Evolutionary conservation across 1,140 invertebrate genomes (phyloP).

Genomic region (Bombus impatiens): DNA sequence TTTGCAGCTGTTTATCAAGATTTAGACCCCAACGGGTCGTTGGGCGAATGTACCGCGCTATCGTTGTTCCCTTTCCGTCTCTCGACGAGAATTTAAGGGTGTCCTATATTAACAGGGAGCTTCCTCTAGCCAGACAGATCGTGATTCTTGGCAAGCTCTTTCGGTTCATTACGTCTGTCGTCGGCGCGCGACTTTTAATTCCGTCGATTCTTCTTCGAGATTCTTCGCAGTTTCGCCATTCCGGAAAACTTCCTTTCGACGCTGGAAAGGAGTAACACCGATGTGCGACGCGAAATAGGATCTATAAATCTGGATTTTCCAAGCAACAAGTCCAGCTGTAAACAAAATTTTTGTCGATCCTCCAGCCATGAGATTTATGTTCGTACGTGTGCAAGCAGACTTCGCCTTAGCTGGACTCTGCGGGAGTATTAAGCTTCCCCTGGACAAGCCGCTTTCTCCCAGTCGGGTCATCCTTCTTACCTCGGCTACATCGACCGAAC

Average conservation of each 20-base stretch:
- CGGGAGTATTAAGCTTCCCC: slow-evolving; percentile 39
- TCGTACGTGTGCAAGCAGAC: neutral
- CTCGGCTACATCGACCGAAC: neutral
- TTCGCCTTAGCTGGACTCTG: neutral
- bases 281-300: too few species aligned
- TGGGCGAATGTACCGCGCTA: slow-evolving; percentile 23
- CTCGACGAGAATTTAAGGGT: slow-evolving; percentile 42
- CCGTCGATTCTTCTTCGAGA: neutral
- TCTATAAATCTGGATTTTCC: neutral
- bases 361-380: slow-evolving; percentile 35
- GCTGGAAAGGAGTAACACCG: neutral
- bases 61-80: neutral
- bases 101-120: slow-evolving; percentile 38
- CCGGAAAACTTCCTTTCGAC: neutral
- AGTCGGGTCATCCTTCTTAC: slow-evolving; percentile 40
- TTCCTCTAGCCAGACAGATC: neutral
- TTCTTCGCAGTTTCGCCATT: neutral
- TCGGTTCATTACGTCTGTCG: slow-evolving; percentile 42
- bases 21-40: slow-evolving; percentile 50
- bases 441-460: slow-evolving; percentile 32
- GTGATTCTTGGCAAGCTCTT: slow-evolving; percentile 30
- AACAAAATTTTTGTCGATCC: slow-evolving; percentile 30
- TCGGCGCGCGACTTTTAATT: slow-evolving; percentile 43
- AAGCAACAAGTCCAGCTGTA: slow-evolving; percentile 39
- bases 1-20: slow-evolving; percentile 64